Evolutionary conservation across 1,140 invertebrate genomes (phyloP), one percentile per base, ranked within the genome.

Genomic region (Cydia pomonella): DNA sequence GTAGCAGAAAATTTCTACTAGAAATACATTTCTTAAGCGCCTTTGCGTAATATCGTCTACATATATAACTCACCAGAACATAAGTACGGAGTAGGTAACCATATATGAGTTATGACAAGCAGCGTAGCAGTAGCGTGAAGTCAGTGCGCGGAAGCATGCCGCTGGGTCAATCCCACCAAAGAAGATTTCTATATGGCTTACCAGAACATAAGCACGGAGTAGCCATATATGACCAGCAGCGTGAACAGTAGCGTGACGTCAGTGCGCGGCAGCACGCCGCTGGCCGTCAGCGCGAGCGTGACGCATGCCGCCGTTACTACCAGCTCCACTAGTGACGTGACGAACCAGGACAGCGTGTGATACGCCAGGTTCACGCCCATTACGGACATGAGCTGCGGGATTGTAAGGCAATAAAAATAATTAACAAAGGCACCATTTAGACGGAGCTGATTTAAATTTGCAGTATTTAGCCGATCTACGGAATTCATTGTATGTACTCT

Each of bases 341-440:
- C 76, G 72, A 94, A 94, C 95, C 95, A 96, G 25, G 95, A 94
- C 38, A 95, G 76, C 9, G 95, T 94, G 80, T 95, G 95, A 25
- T 94, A 93, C 76, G 92, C 93, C 0, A 94, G 92, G 73, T 94
- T 93, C 77, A 96, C 86, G 1, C 95, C 95, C 95, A 96, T 96
- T 12, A 95, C 94, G 71, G 94, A 94, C 95, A 96, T 95, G 0
- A 95, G 81, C 95, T 95, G 77, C 27, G 75, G 72, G 44, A 77
- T 44, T 44, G 74, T 23, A 23, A 23, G 38, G 29, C n/a, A 33
- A 33, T 33, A 33, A 4, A 33, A 38, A 38, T 38, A 33, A 33
- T 9, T 1, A 9, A 29, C 29, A 29, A 5, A 33, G 25, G 25
- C 25, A 1, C 25, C 25, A 27, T 27, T 27, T 27, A 27, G 25